A percentile compares a stretch with the other conserved stretches of the same genome.
phyloP scores from a whole-genome alignment of 92 coral and sea anemone genomes.

The Zoanthus sociatus region DNA sequence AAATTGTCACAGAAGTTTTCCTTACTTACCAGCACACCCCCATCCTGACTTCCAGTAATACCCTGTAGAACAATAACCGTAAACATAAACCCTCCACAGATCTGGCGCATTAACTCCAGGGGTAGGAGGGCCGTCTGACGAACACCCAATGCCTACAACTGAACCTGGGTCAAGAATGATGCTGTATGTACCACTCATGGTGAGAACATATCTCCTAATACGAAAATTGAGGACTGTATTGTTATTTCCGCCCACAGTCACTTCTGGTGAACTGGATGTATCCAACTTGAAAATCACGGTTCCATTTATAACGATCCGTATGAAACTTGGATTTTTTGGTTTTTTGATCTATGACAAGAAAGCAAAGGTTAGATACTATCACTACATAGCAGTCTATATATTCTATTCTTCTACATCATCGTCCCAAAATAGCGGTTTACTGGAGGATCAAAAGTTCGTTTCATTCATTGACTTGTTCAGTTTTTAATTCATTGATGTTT shows the following conservation, averaged over 20 bases:
- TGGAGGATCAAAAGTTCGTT: too few relatives aligned
- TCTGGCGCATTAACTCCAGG: conserved; percentile 43
- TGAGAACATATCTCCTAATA: conserved; percentile 49
- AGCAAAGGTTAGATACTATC: background rate
- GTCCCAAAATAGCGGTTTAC: too few relatives aligned
- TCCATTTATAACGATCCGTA: conserved; percentile 31
- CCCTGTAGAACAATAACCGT: conserved; percentile 49
- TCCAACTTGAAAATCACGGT: conserved; percentile 55
- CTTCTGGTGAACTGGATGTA: conserved; percentile 39
- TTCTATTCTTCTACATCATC: background rate
- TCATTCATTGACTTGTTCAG: too few relatives aligned
- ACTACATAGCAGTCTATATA: background rate
- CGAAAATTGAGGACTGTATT: conserved; percentile 48
- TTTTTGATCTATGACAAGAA: conserved; percentile 48
- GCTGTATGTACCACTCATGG: conserved; percentile 64
- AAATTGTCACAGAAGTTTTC: too few relatives aligned
- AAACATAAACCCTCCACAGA: conserved; percentile 45
- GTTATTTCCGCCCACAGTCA: conserved; percentile 32
- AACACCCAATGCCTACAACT: conserved; percentile 70
- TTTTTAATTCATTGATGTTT: too few relatives aligned
- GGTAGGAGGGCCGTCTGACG: conserved; percentile 69
- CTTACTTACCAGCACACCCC: background rate
- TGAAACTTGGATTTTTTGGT: conserved; percentile 52
- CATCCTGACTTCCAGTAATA: conserved; percentile 11
- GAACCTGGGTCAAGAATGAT: conserved; percentile 64